A percentile compares a stretch with the other conserved stretches of the same genome.
phyloP scores from a whole-genome alignment of 2,113 vertebrate genomes.

The Macrotus californicus region DNA sequence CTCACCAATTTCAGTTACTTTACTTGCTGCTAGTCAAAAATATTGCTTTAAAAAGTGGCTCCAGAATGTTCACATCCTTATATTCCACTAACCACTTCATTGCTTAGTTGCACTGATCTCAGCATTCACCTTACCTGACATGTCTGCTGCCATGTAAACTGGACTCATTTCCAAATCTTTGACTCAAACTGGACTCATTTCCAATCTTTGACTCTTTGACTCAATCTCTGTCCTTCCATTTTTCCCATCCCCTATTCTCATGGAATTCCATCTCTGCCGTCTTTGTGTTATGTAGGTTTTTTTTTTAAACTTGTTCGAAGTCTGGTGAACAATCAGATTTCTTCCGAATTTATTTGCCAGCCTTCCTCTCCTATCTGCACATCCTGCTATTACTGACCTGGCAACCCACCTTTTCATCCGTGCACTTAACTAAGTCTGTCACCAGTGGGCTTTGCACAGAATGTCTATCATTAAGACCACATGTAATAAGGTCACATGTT shows the following conservation, averaged over 20 bases:
- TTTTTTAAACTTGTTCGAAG: background rate
- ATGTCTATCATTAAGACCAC: background rate
- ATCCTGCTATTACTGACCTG: fast-evolving
- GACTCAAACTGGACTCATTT: background rate
- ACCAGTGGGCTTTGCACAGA: background rate
- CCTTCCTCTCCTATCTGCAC: background rate
- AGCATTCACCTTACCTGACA: background rate
- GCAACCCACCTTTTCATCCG: background rate
- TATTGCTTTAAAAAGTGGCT: background rate
- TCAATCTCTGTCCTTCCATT: background rate
- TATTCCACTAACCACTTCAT: background rate
- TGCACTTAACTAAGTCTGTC: background rate
- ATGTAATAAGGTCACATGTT: background rate
- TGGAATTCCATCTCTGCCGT: background rate
- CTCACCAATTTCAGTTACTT: background rate
- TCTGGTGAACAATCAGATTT: background rate
- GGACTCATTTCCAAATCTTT: background rate
- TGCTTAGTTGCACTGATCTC: background rate
- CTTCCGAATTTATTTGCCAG: background rate
- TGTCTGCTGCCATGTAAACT: background rate
- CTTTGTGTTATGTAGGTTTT: background rate
- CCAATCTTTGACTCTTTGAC: background rate
- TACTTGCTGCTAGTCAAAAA: background rate
- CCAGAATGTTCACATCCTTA: background rate
- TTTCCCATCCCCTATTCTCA: background rate